Percentiles rank a stretch among this genome's conserved stretches.
Evolutionary conservation across 2,113 vertebrate genomes (phyloP).

Genomic region (Malurus cyaneus): DNA sequence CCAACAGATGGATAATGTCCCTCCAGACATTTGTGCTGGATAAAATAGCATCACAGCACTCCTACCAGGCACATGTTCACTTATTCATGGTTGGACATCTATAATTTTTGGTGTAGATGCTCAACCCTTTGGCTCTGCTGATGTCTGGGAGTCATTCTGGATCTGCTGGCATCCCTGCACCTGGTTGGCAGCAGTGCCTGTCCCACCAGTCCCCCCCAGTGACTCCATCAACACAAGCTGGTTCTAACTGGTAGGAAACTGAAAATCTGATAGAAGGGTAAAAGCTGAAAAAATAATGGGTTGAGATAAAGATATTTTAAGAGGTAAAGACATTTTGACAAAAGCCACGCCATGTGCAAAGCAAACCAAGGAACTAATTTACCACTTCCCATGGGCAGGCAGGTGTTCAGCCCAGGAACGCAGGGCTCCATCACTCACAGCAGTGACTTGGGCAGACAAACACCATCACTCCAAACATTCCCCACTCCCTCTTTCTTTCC

Average conservation of each 20-base stretch:
- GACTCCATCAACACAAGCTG: neutral
- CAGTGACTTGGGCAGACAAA: neutral
- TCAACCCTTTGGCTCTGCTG: neutral
- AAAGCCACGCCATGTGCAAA: neutral
- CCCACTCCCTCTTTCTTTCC: neutral
- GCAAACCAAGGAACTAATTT: neutral
- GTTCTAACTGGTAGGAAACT: neutral
- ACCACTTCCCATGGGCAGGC: neutral
- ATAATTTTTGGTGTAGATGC: neutral
- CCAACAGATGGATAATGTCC: constrained; percentile 44
- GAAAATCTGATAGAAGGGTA: neutral
- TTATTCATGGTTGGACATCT: constrained; percentile 1
- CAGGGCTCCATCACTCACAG: neutral
- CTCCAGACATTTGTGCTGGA: constrained; percentile 16
- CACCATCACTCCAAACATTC: neutral
- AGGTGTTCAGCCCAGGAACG: neutral
- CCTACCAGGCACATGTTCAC: constrained; percentile 43
- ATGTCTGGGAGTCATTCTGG: neutral
- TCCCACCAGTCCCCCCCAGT: neutral
- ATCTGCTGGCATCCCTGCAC: too few species aligned
- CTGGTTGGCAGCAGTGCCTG: neutral
- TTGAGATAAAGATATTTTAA: neutral
- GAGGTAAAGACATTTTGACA: neutral
- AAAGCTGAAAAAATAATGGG: neutral
- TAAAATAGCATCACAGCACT: neutral